phyloP scores from a whole-genome alignment of 2,888 invertebrate species.

The Amblyteles armatorius region DNA sequence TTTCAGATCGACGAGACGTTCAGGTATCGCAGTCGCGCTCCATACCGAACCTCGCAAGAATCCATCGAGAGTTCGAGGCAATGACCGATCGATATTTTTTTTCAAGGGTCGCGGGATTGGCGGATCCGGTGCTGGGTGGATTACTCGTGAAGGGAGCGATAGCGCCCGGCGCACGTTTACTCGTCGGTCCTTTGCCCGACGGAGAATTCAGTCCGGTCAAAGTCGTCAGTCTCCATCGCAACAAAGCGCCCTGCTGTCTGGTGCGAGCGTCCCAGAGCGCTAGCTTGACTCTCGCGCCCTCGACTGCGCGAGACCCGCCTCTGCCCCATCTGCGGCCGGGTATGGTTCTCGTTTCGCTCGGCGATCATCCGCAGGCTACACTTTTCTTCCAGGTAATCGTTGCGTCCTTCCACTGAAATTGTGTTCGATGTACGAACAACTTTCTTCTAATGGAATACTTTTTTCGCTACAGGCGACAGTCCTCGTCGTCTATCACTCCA shows the following conservation, averaged over 20 bases:
- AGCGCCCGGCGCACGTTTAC: constrained; percentile 92
- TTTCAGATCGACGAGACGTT: constrained; percentile 98
- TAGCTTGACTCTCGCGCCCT: constrained; percentile 90
- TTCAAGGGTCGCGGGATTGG: constrained; percentile 90
- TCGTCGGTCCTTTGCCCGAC: constrained; percentile 91
- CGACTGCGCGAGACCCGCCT: constrained; percentile 83
- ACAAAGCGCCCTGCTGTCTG: constrained; percentile 94
- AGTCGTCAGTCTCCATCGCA: constrained; percentile 95
- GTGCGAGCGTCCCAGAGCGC: constrained; percentile 97
- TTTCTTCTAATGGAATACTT: background rate
- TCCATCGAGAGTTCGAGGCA: background rate
- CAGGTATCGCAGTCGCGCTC: constrained; percentile 73
- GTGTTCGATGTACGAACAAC: background rate
- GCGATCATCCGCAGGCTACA: constrained; percentile 85
- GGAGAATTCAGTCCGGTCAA: constrained; percentile 92
- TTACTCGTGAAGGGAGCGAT: constrained; percentile 94
- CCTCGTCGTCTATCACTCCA: constrained; percentile 94
- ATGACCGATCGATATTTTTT: constrained; percentile 13
- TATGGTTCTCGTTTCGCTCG: constrained; percentile 91
- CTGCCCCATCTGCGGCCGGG: constrained; percentile 90
- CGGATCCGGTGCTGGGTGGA: constrained; percentile 94
- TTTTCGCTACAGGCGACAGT: constrained; percentile 91
- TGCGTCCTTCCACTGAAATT: background rate
- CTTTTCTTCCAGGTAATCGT: constrained; percentile 85
- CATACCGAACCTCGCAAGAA: background rate